Conservation (phyloP, 2,888 invertebrate species). For the Scaptomyza parva region DNA sequence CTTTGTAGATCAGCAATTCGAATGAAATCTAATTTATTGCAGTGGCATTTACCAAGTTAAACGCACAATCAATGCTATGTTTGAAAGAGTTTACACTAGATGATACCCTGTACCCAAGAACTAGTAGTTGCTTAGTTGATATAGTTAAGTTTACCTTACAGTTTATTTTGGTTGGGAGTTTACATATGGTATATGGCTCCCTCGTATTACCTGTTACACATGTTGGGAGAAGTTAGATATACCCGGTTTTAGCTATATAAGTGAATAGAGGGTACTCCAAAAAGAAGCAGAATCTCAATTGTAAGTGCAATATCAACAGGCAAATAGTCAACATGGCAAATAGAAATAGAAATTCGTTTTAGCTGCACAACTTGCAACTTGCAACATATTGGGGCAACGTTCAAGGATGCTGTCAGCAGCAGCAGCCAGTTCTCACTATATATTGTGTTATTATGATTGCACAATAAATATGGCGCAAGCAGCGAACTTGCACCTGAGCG, state of each 20-base stretch:
- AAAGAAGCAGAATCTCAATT: conserved; percentile 25
- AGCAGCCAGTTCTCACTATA: conserved; percentile 42
- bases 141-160: too few relatives aligned
- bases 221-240: neutral
- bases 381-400: conserved; percentile 55
- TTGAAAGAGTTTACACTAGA: neutral
- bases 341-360: conserved; percentile 76
- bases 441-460: conserved; percentile 61
- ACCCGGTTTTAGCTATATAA: neutral
- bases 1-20: conserved; percentile 5
- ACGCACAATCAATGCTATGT: neutral
- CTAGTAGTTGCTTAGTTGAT: neutral
- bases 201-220: neutral
- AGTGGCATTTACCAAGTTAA: conserved; percentile 9
- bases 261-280: neutral
- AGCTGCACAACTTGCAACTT: conserved; percentile 59
- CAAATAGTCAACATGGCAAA: conserved; percentile 64
- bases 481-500: conserved; percentile 58
- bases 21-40: conserved; percentile 17
- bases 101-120: neutral
- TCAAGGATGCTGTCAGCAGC: conserved; percentile 66
- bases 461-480: conserved; percentile 64
- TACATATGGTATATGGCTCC: too few relatives aligned
- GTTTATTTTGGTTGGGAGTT: too few relatives aligned
- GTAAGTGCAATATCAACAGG: conserved; percentile 66